Evolutionary conservation across 1,140 invertebrate species (phyloP).

Genomic region (Zaprionus tsacasi): DNA sequence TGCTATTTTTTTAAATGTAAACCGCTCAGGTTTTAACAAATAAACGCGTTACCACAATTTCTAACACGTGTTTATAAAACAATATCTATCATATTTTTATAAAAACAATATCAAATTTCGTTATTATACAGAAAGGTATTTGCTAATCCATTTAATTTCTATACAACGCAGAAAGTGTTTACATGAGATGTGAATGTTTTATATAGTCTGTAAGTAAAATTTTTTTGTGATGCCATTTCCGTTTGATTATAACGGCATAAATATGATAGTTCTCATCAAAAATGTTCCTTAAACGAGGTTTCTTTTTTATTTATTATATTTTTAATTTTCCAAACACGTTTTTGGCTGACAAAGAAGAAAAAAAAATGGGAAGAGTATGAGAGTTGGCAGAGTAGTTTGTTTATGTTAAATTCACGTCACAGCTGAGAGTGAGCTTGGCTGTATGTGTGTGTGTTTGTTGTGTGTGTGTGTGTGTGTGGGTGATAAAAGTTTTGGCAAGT

Average conservation of each 20-base stretch:
- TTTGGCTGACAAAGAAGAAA: conserved; percentile 29
- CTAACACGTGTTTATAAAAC: too few species aligned
- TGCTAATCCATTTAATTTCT: neutral
- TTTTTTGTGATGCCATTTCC: too few species aligned
- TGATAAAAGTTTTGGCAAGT: conserved; percentile 71
- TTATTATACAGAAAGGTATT: neutral
- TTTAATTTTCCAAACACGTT: conserved; percentile 73
- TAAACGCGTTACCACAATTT: too few species aligned
- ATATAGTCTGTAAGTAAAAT: too few species aligned
- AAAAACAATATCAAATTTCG: neutral
- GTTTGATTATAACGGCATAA: neutral
- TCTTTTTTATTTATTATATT: conserved; percentile 21
- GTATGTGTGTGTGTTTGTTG: conserved; percentile 24
- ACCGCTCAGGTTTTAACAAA: too few species aligned
- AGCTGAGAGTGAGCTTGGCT: conserved; percentile 28
- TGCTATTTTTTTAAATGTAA: too few species aligned
- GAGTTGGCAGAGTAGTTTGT: conserved; percentile 68
- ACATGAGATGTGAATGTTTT: too few species aligned
- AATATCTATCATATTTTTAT: too few species aligned
- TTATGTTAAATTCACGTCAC: conserved; percentile 71
- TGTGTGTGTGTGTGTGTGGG: conserved; percentile 35
- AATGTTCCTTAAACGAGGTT: neutral
- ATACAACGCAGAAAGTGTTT: too few species aligned
- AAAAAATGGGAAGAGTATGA: conserved; percentile 15
- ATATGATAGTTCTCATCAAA: neutral